Conservation (phyloP, 2,113 vertebrate genomes). For the Zosterops pallidus region DNA sequence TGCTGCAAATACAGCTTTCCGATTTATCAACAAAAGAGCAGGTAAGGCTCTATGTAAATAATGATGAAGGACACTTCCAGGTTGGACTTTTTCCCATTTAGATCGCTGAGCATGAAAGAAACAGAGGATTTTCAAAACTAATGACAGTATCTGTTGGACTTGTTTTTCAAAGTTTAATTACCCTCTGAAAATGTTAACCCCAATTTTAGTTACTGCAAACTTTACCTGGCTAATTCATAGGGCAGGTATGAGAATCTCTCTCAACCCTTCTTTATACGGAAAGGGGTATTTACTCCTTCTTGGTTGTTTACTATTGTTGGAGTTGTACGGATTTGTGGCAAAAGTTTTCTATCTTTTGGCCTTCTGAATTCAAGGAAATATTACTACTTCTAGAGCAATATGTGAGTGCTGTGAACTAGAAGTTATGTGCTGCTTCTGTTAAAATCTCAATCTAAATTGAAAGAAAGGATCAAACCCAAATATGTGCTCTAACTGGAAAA, state of each 20-base stretch:
- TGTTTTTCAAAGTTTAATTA: background rate
- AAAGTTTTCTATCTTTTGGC: background rate
- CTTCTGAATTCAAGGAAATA: background rate
- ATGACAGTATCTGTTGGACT: background rate
- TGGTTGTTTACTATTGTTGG: background rate
- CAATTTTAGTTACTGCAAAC: background rate
- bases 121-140: slow-evolving; percentile 16
- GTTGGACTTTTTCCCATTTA: slow-evolving; percentile 29
- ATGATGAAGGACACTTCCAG: slow-evolving; percentile 60
- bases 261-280: background rate
- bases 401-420: background rate
- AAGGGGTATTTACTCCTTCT: background rate
- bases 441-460: background rate
- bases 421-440: background rate
- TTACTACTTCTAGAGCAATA: background rate
- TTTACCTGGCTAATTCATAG: background rate
- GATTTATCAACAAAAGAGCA: slow-evolving; percentile 65
- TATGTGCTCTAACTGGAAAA: background rate
- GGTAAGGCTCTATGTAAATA: slow-evolving; percentile 67
- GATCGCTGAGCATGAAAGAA: slow-evolving; percentile 1
- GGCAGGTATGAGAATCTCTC: background rate
- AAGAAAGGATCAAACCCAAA: background rate
- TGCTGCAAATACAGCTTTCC: slow-evolving; percentile 64
- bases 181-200: background rate
- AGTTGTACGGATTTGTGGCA: background rate